Evolutionary conservation across 1,140 invertebrate species (phyloP).

Genomic region (Drosophila saltans): DNA sequence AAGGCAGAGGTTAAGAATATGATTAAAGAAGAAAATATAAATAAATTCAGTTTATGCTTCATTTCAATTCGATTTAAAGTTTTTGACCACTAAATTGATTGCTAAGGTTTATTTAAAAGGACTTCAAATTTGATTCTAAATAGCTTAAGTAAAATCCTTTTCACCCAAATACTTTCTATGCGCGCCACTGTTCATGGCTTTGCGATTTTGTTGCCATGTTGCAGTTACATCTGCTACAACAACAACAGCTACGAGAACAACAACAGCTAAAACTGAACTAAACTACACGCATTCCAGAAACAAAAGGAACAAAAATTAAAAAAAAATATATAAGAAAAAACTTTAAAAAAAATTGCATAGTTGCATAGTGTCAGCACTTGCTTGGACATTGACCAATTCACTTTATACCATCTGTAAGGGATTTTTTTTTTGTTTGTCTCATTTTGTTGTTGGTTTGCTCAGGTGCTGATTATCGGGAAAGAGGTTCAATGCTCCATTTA

Average conservation of each 20-base stretch:
- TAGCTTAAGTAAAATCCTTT: no score
- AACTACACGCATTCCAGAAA: conserved; percentile 1
- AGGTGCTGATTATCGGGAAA: conserved; percentile 19
- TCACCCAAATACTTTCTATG: no score
- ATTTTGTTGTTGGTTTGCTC: not conserved
- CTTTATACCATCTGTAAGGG: not conserved
- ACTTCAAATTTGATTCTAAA: no score
- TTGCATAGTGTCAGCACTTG: conserved; percentile 1
- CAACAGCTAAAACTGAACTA: not conserved
- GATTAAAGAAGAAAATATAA: no score
- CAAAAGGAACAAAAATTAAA: not conserved
- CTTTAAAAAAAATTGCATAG: not conserved
- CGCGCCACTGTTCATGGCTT: no score
- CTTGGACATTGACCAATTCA: conserved; percentile 10
- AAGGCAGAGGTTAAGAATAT: no score
- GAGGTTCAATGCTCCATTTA: conserved; percentile 68
- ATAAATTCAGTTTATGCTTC: no score
- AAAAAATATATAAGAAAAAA: not conserved
- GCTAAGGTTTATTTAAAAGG: no score
- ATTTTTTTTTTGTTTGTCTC: not conserved
- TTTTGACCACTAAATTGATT: no score
- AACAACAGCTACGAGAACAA: not conserved
- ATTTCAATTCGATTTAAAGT: no score
- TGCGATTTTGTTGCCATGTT: no score
- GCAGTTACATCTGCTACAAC: not conserved